phyloP scores from a whole-genome alignment of 2,888 invertebrate species.

The Hirtodrosophila confusa region DNA sequence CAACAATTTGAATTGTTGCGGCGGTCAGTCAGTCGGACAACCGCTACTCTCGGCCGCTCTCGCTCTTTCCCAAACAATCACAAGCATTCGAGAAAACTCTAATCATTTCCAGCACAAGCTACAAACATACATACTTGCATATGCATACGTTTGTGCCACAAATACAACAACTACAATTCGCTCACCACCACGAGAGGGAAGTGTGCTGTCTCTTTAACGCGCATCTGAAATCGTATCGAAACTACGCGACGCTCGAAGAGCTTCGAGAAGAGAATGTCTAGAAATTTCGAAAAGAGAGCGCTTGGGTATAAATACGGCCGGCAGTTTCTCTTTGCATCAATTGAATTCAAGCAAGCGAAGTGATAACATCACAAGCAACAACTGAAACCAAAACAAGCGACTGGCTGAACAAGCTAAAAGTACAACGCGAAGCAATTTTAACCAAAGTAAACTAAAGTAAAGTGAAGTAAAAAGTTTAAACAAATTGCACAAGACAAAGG shows the following conservation, averaged over 20 bases:
- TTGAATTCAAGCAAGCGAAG: conserved; percentile 63
- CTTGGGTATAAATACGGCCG: conserved; percentile 59
- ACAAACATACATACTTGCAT: neutral
- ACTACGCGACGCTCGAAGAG: conserved; percentile 16
- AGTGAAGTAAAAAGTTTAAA: conserved; percentile 1
- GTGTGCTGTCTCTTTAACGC: conserved; percentile 16
- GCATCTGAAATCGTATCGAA: conserved; percentile 5
- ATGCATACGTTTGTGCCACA: neutral
- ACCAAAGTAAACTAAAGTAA: neutral
- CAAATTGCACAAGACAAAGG: neutral
- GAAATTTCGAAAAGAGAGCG: conserved; percentile 55
- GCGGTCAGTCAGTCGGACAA: neutral
- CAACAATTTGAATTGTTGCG: conserved; percentile 9
- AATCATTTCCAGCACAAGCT: neutral
- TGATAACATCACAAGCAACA: conserved; percentile 41
- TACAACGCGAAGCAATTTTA: conserved; percentile 3
- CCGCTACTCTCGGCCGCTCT: neutral
- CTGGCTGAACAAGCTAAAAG: conserved; percentile 53
- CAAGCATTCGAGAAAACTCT: conserved; percentile 32
- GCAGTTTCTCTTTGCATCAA: conserved; percentile 43
- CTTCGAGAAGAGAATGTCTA: conserved; percentile 49
- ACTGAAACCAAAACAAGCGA: conserved; percentile 37
- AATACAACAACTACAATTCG: conserved; percentile 78
- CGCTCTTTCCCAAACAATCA: neutral
- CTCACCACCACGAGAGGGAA: neutral